phyloP scores from a whole-genome alignment of 2,888 invertebrate species.

The Cantharis flavilabris region DNA sequence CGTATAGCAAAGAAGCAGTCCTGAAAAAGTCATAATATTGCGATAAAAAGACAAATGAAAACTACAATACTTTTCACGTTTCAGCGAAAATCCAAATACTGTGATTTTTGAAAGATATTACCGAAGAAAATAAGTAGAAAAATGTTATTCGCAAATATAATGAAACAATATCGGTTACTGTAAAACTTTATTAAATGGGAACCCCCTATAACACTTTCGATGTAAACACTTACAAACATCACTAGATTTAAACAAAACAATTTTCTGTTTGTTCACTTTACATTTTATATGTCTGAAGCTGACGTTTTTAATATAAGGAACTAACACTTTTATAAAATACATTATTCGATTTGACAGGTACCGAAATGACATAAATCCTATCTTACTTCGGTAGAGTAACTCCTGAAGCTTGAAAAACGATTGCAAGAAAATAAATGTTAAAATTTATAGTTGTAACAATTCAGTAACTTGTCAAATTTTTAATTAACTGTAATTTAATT shows the following conservation, averaged over 20 bases:
- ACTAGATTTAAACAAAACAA: not conserved
- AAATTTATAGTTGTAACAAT: not conserved
- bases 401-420: not conserved
- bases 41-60: not conserved
- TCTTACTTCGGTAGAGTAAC: not conserved
- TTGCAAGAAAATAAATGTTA: not conserved
- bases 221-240: not conserved
- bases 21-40: not conserved
- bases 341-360: not conserved
- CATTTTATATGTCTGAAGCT: not conserved
- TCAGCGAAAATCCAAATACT: not conserved
- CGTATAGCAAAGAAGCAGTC: not conserved
- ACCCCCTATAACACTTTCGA: not conserved
- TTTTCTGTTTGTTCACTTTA: not conserved
- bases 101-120: not conserved
- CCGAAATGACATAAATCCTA: not conserved
- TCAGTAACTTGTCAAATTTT: not conserved
- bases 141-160: not conserved
- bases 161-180: not conserved
- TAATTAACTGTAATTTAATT: not conserved
- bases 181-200: not conserved
- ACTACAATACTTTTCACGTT: not conserved
- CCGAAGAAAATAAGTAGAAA: not conserved
- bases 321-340: not conserved
- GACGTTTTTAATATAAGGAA: not conserved